Evolutionary conservation across 2,797 vertebrate genomes (phyloP).

Genomic region (Pempheris klunzingeri): DNA sequence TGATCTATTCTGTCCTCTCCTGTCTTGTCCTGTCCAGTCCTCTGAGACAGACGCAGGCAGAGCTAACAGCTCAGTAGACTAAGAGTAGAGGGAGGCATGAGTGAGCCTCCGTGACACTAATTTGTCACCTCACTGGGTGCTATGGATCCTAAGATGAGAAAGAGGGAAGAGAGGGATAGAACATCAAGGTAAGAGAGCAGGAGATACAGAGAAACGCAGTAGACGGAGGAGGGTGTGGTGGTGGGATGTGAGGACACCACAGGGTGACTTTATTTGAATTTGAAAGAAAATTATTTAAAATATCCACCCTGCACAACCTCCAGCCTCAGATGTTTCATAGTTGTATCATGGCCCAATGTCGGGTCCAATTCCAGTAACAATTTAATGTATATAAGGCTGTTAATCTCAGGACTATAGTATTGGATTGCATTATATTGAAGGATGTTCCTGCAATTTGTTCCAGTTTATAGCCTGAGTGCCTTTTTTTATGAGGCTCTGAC

Average conservation of each 20-base stretch:
- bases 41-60: slow-evolving; percentile 27
- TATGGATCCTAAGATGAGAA: slow-evolving; percentile 25
- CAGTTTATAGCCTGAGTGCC: slow-evolving; percentile 24
- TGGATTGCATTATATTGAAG: slow-evolving; percentile 15
- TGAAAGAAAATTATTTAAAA: slow-evolving; percentile 18
- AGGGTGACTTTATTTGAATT: slow-evolving; percentile 27
- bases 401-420: slow-evolving; percentile 18
- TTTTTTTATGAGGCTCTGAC: slow-evolving; percentile 37
- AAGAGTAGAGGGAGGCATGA: slow-evolving; percentile 62
- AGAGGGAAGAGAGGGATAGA: slow-evolving; percentile 15
- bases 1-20: neutral
- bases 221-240: neutral
- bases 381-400: slow-evolving; percentile 20
- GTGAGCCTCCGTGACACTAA: slow-evolving; percentile 42
- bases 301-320: neutral
- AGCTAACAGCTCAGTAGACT: slow-evolving; percentile 52
- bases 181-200: slow-evolving; percentile 19
- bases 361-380: neutral
- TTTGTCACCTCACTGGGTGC: slow-evolving; percentile 54
- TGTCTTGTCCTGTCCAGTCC: neutral
- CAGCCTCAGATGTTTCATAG: slow-evolving; percentile 5
- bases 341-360: neutral
- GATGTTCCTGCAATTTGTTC: slow-evolving; percentile 41
- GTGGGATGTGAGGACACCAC: slow-evolving; percentile 10
- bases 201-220: neutral